These are phyloP conservation scores for Lanius collurio DNA, from an alignment of 2,113 vertebrate species.

Conservation along the genomic window DNA sequence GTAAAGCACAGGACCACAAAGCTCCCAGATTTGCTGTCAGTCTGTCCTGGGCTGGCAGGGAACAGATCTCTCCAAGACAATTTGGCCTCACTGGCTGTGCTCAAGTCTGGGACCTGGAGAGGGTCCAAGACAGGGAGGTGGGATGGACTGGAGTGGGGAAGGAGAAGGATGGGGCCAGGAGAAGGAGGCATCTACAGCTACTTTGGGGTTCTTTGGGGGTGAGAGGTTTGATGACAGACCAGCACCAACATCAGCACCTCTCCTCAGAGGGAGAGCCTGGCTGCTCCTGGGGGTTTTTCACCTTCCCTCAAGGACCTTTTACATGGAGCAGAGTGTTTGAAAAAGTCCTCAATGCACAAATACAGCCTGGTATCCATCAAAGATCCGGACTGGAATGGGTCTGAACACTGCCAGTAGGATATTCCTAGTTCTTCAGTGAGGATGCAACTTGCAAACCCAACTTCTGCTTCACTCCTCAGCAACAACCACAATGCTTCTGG, in stretches of 20 bases:
- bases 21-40: not conserved
- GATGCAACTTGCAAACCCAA: not conserved
- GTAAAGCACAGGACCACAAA: not conserved
- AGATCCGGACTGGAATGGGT: not conserved
- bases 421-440: not conserved
- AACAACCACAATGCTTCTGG: not conserved
- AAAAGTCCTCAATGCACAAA: not conserved
- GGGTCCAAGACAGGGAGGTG: not conserved
- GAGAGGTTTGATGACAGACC: not conserved
- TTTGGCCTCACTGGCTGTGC: not conserved
- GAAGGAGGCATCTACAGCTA: not conserved
- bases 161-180: not conserved
- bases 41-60: not conserved
- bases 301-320: not conserved
- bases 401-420: not conserved
- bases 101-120: accelerated
- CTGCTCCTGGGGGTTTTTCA: not conserved
- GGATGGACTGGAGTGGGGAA: not conserved
- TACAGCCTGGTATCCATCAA: not conserved
- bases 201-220: not conserved
- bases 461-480: not conserved
- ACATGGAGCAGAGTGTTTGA: accelerated
- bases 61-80: too few species aligned
- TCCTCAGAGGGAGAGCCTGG: accelerated
- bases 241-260: not conserved